These are phyloP conservation scores for Saccostrea cuccullata DNA, from an alignment of 1,140 invertebrate genomes.

Conservation along the genomic window DNA sequence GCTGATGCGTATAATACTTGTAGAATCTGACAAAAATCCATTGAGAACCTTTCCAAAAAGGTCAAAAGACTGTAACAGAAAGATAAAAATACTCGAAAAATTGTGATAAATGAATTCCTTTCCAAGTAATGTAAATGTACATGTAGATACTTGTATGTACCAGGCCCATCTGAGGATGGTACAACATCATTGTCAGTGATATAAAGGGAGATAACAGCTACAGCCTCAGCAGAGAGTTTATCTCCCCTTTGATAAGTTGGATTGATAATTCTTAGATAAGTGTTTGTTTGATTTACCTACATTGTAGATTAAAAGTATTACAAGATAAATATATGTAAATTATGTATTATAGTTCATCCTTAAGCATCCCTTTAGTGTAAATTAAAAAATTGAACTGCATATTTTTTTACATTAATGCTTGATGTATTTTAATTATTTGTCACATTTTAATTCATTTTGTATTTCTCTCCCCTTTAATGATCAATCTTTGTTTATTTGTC, in stretches of 20 bases:
- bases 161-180: background rate
- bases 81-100: constrained; percentile 33
- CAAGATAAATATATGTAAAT: background rate
- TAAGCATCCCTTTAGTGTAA: no score
- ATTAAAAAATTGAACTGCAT: no score
- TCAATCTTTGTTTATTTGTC: constrained; percentile 13
- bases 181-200: constrained; percentile 20
- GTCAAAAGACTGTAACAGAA: background rate
- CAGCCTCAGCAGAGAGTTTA: background rate
- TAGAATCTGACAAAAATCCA: constrained; percentile 1
- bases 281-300: constrained; percentile 24
- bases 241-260: constrained; percentile 15
- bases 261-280: background rate
- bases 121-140: constrained; percentile 15
- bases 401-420: background rate
- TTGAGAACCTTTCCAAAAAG: background rate
- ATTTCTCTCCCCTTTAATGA: background rate
- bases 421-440: background rate
- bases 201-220: constrained; percentile 1
- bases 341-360: no score
- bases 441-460: background rate
- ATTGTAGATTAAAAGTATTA: constrained; percentile 5
- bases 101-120: constrained; percentile 34
- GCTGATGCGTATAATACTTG: background rate
- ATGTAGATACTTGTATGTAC: constrained; percentile 6